Evolutionary conservation across 1,140 invertebrate species (phyloP).

Genomic region (Oscheius sp.): DNA sequence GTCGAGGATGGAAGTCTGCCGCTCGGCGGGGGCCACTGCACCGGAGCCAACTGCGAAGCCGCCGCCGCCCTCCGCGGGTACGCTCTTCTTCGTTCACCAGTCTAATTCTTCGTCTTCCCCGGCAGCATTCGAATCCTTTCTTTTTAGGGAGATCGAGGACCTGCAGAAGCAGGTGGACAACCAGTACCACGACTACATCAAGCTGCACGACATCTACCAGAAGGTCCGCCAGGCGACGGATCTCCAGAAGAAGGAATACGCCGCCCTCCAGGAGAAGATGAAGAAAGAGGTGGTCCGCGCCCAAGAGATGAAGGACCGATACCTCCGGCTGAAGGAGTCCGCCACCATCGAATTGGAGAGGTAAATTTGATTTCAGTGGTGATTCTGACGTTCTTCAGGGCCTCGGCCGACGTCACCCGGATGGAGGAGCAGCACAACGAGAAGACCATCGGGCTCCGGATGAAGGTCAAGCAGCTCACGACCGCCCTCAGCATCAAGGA

Average conservation of each 20-base stretch:
- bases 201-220: neutral
- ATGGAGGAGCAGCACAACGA: neutral
- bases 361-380: neutral
- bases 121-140: too few species aligned
- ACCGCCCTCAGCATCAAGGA: neutral
- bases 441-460: neutral
- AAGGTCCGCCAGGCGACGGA: neutral
- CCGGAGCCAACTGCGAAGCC: too few species aligned
- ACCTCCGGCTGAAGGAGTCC: neutral
- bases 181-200: neutral
- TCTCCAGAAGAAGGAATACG: neutral
- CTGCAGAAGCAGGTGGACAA: neutral
- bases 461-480: neutral
- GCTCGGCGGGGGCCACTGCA: too few species aligned
- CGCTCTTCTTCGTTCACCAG: too few species aligned
- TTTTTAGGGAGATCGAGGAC: neutral
- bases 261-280: neutral
- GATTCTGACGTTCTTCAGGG: neutral
- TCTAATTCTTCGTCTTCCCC: too few species aligned
- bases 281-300: neutral
- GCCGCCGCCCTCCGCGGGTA: too few species aligned
- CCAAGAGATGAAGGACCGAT: neutral
- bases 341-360: neutral
- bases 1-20: too few species aligned
- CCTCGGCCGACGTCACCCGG: neutral